A percentile compares a stretch with the other conserved stretches of the same genome.
phyloP scores from a whole-genome alignment of 1,140 invertebrate genomes.

The Chlorops oryzae region DNA sequence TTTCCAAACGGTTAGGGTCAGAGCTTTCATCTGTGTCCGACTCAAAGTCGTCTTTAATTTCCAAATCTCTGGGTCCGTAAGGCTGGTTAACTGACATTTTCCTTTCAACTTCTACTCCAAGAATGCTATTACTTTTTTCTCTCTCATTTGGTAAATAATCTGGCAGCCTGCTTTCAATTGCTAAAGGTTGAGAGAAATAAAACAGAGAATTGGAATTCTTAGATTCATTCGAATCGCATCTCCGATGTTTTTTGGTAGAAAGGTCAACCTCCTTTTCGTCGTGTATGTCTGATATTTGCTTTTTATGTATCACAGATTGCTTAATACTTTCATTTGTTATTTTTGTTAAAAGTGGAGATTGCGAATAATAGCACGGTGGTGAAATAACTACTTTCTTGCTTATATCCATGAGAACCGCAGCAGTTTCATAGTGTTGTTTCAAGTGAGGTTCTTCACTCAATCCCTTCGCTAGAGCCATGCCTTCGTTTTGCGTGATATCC shows the following conservation, averaged over 20 bases:
- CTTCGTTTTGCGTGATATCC: too few species aligned
- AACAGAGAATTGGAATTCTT: neutral
- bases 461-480: too few species aligned
- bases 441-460: too few species aligned
- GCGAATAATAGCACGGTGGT: conserved; percentile 44
- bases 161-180: neutral
- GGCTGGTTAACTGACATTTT: too few species aligned
- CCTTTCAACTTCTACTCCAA: conserved; percentile 9
- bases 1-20: conserved; percentile 27
- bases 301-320: conserved; percentile 48
- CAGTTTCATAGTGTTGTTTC: conserved; percentile 45
- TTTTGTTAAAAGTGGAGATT: conserved; percentile 39
- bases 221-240: neutral
- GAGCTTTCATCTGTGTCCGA: conserved; percentile 39
- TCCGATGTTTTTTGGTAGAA: conserved; percentile 39
- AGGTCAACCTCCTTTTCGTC: conserved; percentile 42
- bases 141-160: too few species aligned
- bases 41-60: too few species aligned
- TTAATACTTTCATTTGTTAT: conserved; percentile 43
- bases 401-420: conserved; percentile 46
- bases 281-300: conserved; percentile 32
- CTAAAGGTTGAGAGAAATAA: neutral
- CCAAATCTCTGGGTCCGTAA: too few species aligned
- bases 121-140: too few species aligned
- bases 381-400: conserved; percentile 48